Evolutionary conservation across 1,140 invertebrate species (phyloP).

Genomic region (Mizuhopecten yessoensis): DNA sequence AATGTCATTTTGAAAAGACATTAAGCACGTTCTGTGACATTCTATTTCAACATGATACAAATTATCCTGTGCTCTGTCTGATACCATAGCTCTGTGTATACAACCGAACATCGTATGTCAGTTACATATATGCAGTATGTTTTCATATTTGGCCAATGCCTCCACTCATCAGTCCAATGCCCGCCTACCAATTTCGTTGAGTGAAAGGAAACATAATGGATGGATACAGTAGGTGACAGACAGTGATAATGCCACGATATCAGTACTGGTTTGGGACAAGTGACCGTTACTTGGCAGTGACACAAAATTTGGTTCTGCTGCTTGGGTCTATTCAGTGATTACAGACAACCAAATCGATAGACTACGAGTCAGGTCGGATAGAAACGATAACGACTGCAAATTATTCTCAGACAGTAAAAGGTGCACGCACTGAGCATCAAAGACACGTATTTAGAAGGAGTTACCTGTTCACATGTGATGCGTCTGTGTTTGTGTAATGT

Average conservation of each 20-base stretch:
- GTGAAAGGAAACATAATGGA: too few species aligned
- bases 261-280: background rate
- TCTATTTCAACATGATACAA: too few species aligned
- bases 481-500: too few species aligned
- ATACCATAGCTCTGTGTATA: too few species aligned
- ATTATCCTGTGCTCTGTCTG: too few species aligned
- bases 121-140: too few species aligned
- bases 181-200: too few species aligned
- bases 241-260: background rate
- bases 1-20: too few species aligned
- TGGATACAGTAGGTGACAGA: background rate
- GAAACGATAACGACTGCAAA: background rate
- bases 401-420: background rate
- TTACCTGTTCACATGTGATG: background rate
- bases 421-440: background rate
- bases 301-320: background rate
- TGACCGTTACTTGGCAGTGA: background rate
- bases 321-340: background rate
- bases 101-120: too few species aligned
- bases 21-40: too few species aligned
- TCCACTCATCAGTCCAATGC: too few species aligned
- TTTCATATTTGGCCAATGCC: too few species aligned
- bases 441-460: background rate
- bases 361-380: slow-evolving; percentile 3
- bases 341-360: background rate